Evolutionary conservation across 2,113 vertebrate genomes (phyloP).

Genomic region (Lanius ludovicianus): DNA sequence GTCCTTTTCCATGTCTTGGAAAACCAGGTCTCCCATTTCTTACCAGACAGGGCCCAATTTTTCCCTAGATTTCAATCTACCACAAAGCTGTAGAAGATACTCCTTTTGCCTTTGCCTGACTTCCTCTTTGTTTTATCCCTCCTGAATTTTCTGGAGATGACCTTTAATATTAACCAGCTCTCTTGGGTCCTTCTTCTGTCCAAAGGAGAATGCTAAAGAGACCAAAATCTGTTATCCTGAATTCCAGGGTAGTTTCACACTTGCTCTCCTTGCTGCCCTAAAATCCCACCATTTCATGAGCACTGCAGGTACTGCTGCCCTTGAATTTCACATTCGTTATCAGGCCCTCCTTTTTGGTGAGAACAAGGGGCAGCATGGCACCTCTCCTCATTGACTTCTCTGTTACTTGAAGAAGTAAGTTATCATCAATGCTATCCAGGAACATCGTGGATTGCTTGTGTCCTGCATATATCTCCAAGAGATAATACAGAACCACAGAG

Average conservation of each 20-base stretch:
- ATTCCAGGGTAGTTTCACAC: neutral
- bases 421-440: neutral
- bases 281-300: neutral
- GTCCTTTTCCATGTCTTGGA: neutral
- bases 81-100: neutral
- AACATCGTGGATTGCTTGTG: neutral
- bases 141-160: neutral
- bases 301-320: neutral
- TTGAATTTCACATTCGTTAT: neutral
- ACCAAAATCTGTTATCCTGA: neutral
- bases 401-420: neutral
- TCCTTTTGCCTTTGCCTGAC: neutral
- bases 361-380: neutral
- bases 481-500: neutral
- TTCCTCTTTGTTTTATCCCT: neutral
- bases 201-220: neutral
- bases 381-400: neutral
- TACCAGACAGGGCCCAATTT: neutral
- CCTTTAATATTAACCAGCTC: neutral
- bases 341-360: neutral
- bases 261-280: neutral
- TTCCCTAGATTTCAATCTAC: neutral
- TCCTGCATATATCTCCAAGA: neutral
- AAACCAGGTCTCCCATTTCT: neutral
- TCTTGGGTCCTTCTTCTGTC: neutral